phyloP scores from a whole-genome alignment of 2,113 vertebrate species.

The Picathartes gymnocephalus region DNA sequence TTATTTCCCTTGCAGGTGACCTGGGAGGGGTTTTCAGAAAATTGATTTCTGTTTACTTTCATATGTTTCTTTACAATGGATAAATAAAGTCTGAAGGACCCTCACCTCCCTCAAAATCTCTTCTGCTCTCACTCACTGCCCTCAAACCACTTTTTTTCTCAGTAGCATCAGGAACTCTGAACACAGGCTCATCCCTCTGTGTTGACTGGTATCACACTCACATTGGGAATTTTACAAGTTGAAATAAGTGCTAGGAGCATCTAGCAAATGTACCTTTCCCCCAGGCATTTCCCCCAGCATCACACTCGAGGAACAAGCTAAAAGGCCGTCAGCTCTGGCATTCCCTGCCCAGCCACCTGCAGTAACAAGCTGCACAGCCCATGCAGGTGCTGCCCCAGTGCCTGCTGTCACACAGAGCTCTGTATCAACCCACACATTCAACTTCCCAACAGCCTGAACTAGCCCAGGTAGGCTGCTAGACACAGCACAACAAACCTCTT shows the following conservation, averaged over 20 bases:
- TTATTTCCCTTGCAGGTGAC: conserved; percentile 22
- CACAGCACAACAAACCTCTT: neutral
- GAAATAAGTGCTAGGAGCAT: neutral
- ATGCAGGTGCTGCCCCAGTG: neutral
- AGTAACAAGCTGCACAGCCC: neutral
- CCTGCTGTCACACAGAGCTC: neutral
- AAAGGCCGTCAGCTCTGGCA: neutral
- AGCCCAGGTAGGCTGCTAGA: neutral
- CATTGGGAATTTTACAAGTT: neutral
- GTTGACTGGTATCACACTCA: neutral
- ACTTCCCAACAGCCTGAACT: neutral
- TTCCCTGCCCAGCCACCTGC: neutral
- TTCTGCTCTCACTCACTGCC: neutral
- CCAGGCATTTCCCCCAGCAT: neutral
- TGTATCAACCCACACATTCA: neutral
- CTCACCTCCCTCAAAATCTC: conserved; percentile 28
- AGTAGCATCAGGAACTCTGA: neutral
- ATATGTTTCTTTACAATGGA: conserved; percentile 10
- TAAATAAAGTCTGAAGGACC: neutral
- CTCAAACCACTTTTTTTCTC: neutral
- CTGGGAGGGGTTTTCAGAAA: neutral
- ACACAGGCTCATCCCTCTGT: neutral
- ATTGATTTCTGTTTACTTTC: conserved; percentile 38
- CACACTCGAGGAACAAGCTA: fast-evolving
- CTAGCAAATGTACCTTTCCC: neutral